These are phyloP conservation scores for Hemicordylus capensis DNA, from an alignment of 2,113 vertebrate genomes.

Conservation along the genomic window DNA sequence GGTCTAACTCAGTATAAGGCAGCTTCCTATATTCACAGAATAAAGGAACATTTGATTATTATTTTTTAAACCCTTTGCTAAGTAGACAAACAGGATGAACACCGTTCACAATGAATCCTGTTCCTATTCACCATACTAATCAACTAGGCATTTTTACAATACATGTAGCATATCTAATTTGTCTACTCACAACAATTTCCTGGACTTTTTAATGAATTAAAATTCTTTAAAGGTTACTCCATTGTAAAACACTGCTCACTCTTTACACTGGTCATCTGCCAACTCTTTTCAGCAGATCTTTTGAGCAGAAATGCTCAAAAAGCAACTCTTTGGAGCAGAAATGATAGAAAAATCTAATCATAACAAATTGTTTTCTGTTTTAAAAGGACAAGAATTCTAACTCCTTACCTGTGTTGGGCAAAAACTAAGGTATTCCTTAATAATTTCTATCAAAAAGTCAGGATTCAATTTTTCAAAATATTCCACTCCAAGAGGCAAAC, in stretches of 20 bases:
- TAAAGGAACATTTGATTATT: background rate
- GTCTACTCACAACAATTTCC: background rate
- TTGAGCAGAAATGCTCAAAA: background rate
- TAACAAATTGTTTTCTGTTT: background rate
- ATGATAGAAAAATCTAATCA: background rate
- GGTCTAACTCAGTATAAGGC: no score
- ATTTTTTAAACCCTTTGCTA: background rate
- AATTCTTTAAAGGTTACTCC: background rate
- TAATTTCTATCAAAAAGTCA: constrained; percentile 93
- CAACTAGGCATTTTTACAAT: background rate
- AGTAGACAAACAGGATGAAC: background rate
- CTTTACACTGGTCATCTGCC: background rate
- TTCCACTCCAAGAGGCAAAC: constrained; percentile 89
- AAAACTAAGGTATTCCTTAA: constrained; percentile 88
- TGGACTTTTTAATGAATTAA: background rate
- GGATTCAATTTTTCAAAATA: constrained; percentile 96
- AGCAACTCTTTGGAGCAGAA: background rate
- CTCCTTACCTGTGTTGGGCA: constrained; percentile 87
- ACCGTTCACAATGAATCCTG: background rate
- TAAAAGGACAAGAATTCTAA: background rate
- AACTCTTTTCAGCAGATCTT: no score
- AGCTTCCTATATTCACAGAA: no score
- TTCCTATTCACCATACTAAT: background rate
- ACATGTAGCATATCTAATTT: background rate
- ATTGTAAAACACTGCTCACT: background rate